phyloP scores from a whole-genome alignment of 1,140 invertebrate species.

The Planococcus citri region DNA sequence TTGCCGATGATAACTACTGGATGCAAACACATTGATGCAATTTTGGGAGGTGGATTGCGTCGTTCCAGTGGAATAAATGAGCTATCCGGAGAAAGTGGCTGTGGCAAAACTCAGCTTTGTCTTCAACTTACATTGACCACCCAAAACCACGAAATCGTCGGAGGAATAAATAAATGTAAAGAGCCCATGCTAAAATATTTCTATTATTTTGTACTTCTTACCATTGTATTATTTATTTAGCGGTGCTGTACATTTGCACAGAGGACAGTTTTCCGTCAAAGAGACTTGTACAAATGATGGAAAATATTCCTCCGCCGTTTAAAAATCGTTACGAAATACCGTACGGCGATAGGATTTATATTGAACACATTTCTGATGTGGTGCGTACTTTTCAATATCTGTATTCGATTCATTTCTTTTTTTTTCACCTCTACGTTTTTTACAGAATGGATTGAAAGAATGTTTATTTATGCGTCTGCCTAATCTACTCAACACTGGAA shows the following conservation, averaged over 20 bases:
- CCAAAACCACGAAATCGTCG: constrained; percentile 38
- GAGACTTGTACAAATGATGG: constrained; percentile 42
- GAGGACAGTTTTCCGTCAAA: constrained; percentile 60
- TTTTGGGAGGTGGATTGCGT: constrained; percentile 54
- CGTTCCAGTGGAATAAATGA: constrained; percentile 58
- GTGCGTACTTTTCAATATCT: constrained; percentile 33
- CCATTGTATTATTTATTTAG: constrained; percentile 29
- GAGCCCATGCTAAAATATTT: not conserved
- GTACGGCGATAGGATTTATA: constrained; percentile 41
- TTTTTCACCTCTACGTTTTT: constrained; percentile 26
- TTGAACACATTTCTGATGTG: constrained; percentile 45
- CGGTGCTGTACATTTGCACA: constrained; percentile 61
- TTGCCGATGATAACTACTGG: constrained; percentile 39
- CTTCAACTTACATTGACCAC: constrained; percentile 52
- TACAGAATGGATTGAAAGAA: constrained; percentile 42
- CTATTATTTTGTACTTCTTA: not conserved
- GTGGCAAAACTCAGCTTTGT: constrained; percentile 74
- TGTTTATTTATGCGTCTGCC: constrained; percentile 44
- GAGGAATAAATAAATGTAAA: constrained; percentile 33
- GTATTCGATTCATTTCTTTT: constrained; percentile 17
- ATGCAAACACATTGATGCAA: constrained; percentile 44
- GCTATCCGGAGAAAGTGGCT: constrained; percentile 65
- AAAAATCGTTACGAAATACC: constrained; percentile 24
- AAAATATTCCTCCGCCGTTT: constrained; percentile 23
- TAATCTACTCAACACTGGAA: constrained; percentile 28